Evolutionary conservation across 1,140 invertebrate genomes (phyloP).

Genomic region (Macrosteles quadrilineatus): DNA sequence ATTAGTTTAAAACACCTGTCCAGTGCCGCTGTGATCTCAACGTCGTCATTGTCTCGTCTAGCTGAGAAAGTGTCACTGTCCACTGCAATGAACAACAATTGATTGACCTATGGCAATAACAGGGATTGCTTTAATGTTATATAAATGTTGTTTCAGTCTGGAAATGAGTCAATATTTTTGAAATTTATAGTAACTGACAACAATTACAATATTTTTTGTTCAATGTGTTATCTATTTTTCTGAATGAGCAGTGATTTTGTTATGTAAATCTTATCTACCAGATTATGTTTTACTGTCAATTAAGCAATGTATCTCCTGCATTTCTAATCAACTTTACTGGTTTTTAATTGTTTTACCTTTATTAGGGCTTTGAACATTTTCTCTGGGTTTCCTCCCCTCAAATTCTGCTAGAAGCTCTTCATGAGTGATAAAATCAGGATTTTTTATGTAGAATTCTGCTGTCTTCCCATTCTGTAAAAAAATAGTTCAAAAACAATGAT

Average conservation of each 20-base stretch:
- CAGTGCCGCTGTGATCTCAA: constrained; percentile 66
- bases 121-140: not conserved
- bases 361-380: not conserved
- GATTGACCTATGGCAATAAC: constrained; percentile 49
- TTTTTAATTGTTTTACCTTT: not conserved
- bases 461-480: constrained; percentile 66
- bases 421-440: constrained; percentile 66
- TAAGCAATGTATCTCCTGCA: too few relatives aligned
- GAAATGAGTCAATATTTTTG: too few relatives aligned
- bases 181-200: not conserved
- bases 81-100: constrained; percentile 50
- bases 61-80: constrained; percentile 63
- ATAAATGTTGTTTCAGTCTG: not conserved
- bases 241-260: too few relatives aligned
- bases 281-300: too few relatives aligned
- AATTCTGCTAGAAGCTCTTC: constrained; percentile 64
- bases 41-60: constrained; percentile 64
- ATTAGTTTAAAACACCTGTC: constrained; percentile 70
- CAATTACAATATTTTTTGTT: not conserved
- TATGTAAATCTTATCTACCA: too few relatives aligned
- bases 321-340: too few relatives aligned
- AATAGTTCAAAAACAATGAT: too few relatives aligned
- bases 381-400: constrained; percentile 17
- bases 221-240: not conserved
- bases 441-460: constrained; percentile 72